phyloP scores from a whole-genome alignment of 2,113 vertebrate species.

The Diglossa brunneiventris region DNA sequence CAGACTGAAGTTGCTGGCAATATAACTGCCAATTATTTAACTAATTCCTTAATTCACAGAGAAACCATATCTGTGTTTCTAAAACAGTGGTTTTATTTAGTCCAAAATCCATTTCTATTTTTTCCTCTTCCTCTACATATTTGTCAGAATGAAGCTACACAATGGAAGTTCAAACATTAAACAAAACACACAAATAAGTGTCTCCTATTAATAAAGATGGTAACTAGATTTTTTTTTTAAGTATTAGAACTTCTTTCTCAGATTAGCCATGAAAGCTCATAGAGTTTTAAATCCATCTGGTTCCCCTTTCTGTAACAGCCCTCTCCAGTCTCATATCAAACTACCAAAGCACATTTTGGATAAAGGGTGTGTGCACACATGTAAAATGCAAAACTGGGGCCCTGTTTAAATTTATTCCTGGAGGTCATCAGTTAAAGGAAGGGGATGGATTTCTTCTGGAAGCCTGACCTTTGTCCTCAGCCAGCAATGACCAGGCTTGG shows the following conservation, averaged over 20 bases:
- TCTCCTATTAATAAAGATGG: neutral
- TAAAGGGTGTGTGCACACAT: rapidly evolving
- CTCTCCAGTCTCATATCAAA: too few species aligned
- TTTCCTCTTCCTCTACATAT: neutral
- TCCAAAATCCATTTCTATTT: neutral
- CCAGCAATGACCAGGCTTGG: rapidly evolving
- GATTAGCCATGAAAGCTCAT: neutral
- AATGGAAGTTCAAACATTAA: neutral
- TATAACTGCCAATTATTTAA: neutral
- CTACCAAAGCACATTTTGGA: neutral
- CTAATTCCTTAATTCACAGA: neutral
- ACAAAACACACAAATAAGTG: neutral
- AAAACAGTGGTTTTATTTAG: neutral
- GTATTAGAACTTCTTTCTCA: neutral
- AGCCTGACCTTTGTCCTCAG: neutral
- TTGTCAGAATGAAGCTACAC: neutral
- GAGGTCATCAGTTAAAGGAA: neutral
- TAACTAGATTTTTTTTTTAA: neutral
- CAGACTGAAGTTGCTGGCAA: neutral
- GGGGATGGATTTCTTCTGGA: neutral
- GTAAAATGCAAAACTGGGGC: neutral
- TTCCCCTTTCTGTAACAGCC: neutral
- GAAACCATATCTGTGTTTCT: neutral
- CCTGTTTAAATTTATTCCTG: neutral
- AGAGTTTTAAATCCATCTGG: neutral